Evolutionary conservation across 2,797 vertebrate species (phyloP).

Genomic region (Pteropus rufus): DNA sequence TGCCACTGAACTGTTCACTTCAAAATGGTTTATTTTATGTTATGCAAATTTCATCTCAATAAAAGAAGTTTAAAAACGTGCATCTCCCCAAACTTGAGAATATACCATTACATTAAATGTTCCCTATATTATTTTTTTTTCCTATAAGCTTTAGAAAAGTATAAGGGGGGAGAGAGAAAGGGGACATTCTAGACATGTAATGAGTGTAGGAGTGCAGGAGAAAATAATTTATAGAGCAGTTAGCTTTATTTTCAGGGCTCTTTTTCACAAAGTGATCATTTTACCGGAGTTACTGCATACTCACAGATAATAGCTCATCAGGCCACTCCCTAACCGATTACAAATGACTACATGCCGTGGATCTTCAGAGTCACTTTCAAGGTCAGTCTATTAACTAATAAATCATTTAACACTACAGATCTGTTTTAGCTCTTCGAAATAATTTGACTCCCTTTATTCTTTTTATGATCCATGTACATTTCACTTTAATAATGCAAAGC

Average conservation of each 20-base stretch:
- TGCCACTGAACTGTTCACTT: not conserved
- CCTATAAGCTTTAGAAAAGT: not conserved
- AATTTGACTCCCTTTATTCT: not conserved
- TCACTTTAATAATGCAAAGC: not conserved
- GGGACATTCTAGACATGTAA: not conserved
- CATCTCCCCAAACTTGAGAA: not conserved
- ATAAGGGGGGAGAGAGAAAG: not conserved
- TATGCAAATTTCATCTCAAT: not conserved
- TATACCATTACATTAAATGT: not conserved
- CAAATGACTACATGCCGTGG: not conserved
- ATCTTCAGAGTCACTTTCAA: not conserved
- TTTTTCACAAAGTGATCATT: not conserved
- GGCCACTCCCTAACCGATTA: not conserved
- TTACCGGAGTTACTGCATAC: not conserved
- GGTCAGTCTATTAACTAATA: not conserved
- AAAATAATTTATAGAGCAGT: not conserved
- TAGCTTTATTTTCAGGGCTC: not conserved
- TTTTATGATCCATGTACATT: not conserved
- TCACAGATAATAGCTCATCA: not conserved
- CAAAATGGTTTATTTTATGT: not conserved
- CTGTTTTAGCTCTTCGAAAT: not conserved
- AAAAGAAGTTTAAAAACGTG: not conserved
- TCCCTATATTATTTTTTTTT: not conserved
- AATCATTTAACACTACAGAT: not conserved
- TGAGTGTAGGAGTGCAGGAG: not conserved